A percentile compares a stretch with the other conserved stretches of the same genome.
Conservation (phyloP, 2,797 vertebrate species). For the Coranthus polyacanthus region DNA sequence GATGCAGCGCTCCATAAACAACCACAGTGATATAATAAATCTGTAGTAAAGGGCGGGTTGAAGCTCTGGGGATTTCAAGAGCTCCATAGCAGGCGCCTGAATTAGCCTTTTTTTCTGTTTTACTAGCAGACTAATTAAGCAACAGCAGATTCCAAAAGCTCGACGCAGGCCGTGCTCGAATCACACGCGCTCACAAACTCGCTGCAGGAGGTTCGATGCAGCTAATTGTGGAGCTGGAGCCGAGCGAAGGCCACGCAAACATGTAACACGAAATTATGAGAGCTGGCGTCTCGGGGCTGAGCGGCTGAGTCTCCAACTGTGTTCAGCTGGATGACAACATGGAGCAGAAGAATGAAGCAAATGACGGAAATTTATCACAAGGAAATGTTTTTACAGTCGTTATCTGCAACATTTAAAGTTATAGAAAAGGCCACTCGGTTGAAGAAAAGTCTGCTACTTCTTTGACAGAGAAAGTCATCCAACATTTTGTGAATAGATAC, state of each 20-base stretch:
- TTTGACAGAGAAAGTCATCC: not conserved
- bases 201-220: constrained; percentile 33
- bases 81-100: constrained; percentile 43
- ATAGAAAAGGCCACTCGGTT: not conserved
- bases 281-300: constrained; percentile 19
- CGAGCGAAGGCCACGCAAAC: constrained; percentile 20
- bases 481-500: not conserved
- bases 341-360: constrained; percentile 20
- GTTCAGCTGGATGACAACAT: constrained; percentile 3
- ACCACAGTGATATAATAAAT: constrained; percentile 33
- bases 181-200: constrained; percentile 26
- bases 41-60: not conserved
- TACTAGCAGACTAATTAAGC: constrained; percentile 62
- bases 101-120: constrained; percentile 54
- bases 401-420: not conserved
- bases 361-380: constrained; percentile 3
- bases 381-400: not conserved
- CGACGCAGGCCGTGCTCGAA: constrained; percentile 3
- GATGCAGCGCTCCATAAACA: constrained; percentile 56
- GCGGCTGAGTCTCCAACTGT: constrained; percentile 20
- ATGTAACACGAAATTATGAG: constrained; percentile 26
- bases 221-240: constrained; percentile 21
- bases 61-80: constrained; percentile 33
- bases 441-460: not conserved
- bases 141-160: constrained; percentile 55